Conservation (phyloP, 37 sponge, comb jelly and placozoan genomes). For the Cladorhizidae sp. region DNA sequence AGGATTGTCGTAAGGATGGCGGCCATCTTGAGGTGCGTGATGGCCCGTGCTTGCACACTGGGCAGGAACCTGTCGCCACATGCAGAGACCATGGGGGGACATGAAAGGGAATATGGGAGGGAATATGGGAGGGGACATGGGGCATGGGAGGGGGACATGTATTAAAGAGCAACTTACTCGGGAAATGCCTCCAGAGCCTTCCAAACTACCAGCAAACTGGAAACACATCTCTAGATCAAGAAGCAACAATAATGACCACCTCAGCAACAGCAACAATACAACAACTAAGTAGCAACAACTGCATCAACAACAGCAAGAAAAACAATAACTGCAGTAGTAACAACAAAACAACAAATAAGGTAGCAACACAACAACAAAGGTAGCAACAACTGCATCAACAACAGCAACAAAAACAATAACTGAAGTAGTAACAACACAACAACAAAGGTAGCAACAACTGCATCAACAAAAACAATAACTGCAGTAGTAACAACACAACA, state of each 20-base stretch:
- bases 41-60: not conserved
- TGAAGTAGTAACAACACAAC: too few species aligned
- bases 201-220: constrained; percentile 34
- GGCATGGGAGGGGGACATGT: not conserved
- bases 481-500: too few species aligned
- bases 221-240: constrained; percentile 40
- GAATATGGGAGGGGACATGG: not conserved
- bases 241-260: not conserved
- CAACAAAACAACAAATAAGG: too few species aligned
- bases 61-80: constrained; percentile 20
- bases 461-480: too few species aligned
- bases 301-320: too few species aligned
- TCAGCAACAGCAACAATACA: too few species aligned
- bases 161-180: constrained; percentile 16
- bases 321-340: too few species aligned
- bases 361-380: not conserved
- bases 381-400: not conserved
- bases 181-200: constrained; percentile 6
- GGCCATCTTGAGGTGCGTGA: constrained; percentile 12
- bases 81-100: too few species aligned
- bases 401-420: not conserved
- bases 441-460: too few species aligned
- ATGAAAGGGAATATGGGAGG: not conserved
- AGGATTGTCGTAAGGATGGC: not conserved
- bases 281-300: not conserved